Evolutionary conservation across 2,113 vertebrate species (phyloP), one percentile per base, ranked within the genome.

Genomic region (Apus apus): DNA sequence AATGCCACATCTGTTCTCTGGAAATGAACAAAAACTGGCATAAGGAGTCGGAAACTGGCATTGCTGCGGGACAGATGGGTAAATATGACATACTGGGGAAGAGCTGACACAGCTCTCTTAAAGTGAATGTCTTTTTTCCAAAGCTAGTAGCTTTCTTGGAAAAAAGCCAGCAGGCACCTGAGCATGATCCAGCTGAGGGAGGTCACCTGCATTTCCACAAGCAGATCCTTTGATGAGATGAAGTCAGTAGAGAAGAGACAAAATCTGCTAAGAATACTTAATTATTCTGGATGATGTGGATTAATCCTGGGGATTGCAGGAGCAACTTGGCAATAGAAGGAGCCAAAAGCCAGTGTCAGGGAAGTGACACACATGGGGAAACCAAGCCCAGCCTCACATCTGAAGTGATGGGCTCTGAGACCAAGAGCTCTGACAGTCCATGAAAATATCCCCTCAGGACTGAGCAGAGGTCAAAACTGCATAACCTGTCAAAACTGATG

Each of bases 1-100:
- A 92, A 94, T 61, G 80, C 81, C 84, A 90, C 86, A 94, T 92
- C 92, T 96, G 95, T 80, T 90, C 93, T 92, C 93, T 90, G 77
- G 86, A 95, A 94, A 95, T 95, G 96, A 97, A 95, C 93, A 96
- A 90, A 90, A 93, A 56, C 54, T 89, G 89, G 91, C 95, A 96
- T 84, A 89, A 85, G 65, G 80, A 92, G 61, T 16, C 84, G 76
- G 89, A 94, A 94, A 81, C 91, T 94, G 93, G 95, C 94, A 93
- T 78, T 5, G 1, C 48, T 71, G 71, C 73, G 48, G 77, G 75
- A 89, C 70, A 96, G 96, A 93, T 96, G 93, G 95, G 46, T 84
- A 84, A 74, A 92, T 43, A 23, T 40, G 73, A 89, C 86, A 78
- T 80, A 48, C 19, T 74, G 84, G 57, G 57, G 70, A 84, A 74